A percentile compares a stretch with the other conserved stretches of the same genome.
Conservation (phyloP, 1,140 invertebrate species). For the Nautilus pompilius region DNA sequence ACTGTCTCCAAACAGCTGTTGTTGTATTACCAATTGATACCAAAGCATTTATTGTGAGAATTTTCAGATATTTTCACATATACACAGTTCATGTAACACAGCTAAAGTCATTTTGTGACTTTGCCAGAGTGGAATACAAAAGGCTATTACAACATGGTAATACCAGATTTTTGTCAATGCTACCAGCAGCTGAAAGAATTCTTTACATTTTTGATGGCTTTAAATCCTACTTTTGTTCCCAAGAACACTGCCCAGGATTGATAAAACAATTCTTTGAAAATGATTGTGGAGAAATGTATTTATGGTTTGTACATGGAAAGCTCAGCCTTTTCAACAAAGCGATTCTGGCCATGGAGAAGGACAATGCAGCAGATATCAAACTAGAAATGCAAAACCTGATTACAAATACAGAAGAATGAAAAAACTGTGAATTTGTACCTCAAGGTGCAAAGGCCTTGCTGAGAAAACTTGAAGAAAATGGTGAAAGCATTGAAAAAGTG, state of each 20-base stretch:
- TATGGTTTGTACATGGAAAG: neutral
- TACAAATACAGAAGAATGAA: neutral
- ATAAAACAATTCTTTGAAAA: neutral
- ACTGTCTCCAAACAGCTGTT: too few species aligned
- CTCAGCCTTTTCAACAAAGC: neutral
- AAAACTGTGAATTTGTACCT: neutral
- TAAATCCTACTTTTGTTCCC: neutral
- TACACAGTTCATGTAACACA: neutral
- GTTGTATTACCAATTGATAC: neutral
- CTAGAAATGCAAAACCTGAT: neutral
- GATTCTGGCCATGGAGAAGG: neutral
- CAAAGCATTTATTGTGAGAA: neutral
- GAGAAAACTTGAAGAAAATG: neutral
- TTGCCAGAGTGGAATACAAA: neutral
- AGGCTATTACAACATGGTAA: neutral
- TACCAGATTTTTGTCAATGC: neutral
- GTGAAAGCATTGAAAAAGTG: neutral
- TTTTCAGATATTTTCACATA: neutral
- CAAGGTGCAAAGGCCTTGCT: neutral
- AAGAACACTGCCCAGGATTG: neutral
- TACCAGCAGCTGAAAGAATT: neutral
- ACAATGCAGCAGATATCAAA: neutral
- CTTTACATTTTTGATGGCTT: too few species aligned
- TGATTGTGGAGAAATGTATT: neutral
- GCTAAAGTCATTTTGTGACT: neutral